Percentiles rank a stretch among this genome's conserved stretches.
Conservation (phyloP, 2,888 invertebrate genomes). For the Melipona beecheii region DNA sequence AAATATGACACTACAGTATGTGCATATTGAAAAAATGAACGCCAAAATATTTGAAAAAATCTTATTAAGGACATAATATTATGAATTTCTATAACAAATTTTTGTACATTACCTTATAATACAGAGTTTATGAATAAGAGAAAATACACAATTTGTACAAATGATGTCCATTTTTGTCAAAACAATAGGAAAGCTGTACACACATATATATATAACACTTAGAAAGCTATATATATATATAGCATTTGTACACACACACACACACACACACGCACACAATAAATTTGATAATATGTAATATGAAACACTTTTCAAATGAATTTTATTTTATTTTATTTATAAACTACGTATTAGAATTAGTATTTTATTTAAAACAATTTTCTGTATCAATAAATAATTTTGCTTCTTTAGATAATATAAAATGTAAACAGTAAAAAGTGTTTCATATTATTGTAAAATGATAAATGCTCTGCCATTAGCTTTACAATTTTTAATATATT, state of each 20-base stretch:
- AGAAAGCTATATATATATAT: conserved; percentile 30
- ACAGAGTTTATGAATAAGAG: conserved; percentile 49
- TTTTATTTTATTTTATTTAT: conserved; percentile 16
- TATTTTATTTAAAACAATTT: conserved; percentile 15
- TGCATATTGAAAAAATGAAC: conserved; percentile 33
- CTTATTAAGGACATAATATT: conserved; percentile 44
- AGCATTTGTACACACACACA: background rate
- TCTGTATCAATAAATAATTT: conserved; percentile 24
- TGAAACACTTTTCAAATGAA: conserved; percentile 40
- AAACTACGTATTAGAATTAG: conserved; percentile 10
- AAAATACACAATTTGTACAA: conserved; percentile 33
- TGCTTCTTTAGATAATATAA: background rate
- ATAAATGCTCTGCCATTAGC: conserved; percentile 43
- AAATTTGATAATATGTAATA: conserved; percentile 41
- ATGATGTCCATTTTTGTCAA: conserved; percentile 37
- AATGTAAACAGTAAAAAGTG: conserved; percentile 18
- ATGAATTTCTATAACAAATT: conserved; percentile 58
- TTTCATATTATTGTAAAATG: conserved; percentile 52
- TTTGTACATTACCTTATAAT: conserved; percentile 65
- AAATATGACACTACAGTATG: conserved; percentile 11
- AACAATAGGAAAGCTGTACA: conserved; percentile 50
- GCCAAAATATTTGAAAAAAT: conserved; percentile 37
- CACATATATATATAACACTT: conserved; percentile 9
- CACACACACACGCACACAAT: background rate
- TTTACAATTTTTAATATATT: conserved; percentile 32